Evolutionary conservation across 2,797 vertebrate genomes (phyloP), one percentile per base, ranked within the genome.

Genomic region (Remorina albescens): DNA sequence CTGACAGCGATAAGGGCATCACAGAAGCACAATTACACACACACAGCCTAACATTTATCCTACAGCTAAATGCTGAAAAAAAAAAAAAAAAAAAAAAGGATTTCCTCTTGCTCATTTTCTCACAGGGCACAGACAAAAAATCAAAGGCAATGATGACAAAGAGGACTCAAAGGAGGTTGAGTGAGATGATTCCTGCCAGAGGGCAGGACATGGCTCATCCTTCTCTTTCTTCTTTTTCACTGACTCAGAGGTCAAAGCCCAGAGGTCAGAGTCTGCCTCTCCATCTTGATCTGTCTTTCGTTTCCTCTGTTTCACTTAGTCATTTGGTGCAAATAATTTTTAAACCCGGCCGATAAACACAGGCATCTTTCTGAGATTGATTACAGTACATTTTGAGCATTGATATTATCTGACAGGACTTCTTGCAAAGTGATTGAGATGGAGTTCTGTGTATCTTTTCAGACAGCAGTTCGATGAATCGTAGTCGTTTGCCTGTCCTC

Each of bases 241-340:
- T 75, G 81, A 87, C 83, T 88, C 78, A 76, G 57, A 34, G 86
- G 80, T 88, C 66, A 70, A 53, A 80, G 58, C 34, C 18, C 39
- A 71, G 16, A 78, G 69, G 66, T 84, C 68, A 74, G 18, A 54
- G 36, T 66, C 39, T 39, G 19, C 30, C 39, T 53, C 55, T 62
- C 41, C 42, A 25, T 77, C 74, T 62, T 56, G 10, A 64, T 67
- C 67, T 76, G 57, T 60, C 51, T 58, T 23, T 23, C 32, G n/a
- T n/a, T 8, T 23, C 15, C 0, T 15, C 26, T 44, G 12, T 37
- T 30, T 42, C 10, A 19, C 8, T 42, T 39, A 46, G 37, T 69
- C 56, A 53, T 53, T 50, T 50, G 53, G 13, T 50, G n/a, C 7
- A 12, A 47, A 15, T 21, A 7, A 21, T 67, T 34, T 28, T 76